Evolutionary conservation across 2,888 invertebrate genomes (phyloP), one percentile per base, ranked within the genome.

Genomic region (Drosophila maculinotata): DNA sequence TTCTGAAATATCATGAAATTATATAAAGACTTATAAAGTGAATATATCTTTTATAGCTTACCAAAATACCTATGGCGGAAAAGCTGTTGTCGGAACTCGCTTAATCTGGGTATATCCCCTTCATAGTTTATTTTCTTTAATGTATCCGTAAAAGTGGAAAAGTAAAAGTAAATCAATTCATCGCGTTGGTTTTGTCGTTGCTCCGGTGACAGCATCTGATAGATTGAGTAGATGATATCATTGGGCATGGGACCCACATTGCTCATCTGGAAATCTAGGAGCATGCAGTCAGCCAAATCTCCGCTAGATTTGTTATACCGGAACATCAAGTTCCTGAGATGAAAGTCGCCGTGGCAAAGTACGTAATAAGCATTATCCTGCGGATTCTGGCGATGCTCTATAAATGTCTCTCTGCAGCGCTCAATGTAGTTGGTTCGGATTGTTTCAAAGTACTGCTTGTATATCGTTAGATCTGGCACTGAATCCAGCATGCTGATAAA

Each of bases 301-400:
- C 56, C 74, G 3, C 23, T 56, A 0, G 54, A 23, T 9, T 63
- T 35, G 15, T 53, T 35, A 5, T 76, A 54, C 44, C 74, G 82
- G 10, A 89, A 87, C 89, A 90, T 87, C 35, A 90, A 56, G 28
- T 90, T 90, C 20, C 81, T 83, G 5, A 63, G 44, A 53, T 90
- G 90, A 26, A 90, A 87, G 54, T 90, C 90, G 0, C 90, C 90
- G 52, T 90, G 90, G 47, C 78, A 79, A 2, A 90, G 73, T 0
- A 85, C 87, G 15, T 80, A 84, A 25, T 64, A 84, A 0, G 26
- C 39, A 26, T 65, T 51, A 3, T 23, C 91, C 10, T 52, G 30
- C 0, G 36, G 66, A 35, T 58, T 68, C 8, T 39, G 9, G 0
- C 79, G 56, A 12, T 62, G 8, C 15, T 69, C 70, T 8, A 1